phyloP scores from a whole-genome alignment of 92 coral and sea anemone species.

The Galaxea fascicularis region DNA sequence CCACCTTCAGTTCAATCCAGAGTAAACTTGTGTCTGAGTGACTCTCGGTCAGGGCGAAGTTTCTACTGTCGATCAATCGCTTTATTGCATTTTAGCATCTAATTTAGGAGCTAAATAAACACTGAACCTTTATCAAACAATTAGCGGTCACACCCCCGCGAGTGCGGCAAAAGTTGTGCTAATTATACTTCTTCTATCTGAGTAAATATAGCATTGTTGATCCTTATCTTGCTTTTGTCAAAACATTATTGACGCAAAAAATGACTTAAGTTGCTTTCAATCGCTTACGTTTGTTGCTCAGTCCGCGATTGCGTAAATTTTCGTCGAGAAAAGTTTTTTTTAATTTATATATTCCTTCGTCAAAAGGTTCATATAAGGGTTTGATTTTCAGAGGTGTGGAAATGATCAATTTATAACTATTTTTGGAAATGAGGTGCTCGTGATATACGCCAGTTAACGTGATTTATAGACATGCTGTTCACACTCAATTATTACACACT shows the following conservation, averaged over 20 bases:
- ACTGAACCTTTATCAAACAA: slow-evolving; percentile 18
- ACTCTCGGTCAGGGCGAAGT: background rate
- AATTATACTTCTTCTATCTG: background rate
- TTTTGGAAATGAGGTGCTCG: background rate
- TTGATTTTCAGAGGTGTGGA: background rate
- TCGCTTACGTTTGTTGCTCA: background rate
- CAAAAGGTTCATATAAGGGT: too few relatives aligned
- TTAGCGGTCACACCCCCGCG: slow-evolving; percentile 6
- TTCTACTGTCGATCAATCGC: background rate
- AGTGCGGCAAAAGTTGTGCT: background rate
- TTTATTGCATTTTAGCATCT: slow-evolving; percentile 20
- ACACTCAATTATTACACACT: too few relatives aligned
- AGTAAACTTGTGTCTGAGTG: background rate
- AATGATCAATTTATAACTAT: background rate
- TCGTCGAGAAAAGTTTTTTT: background rate
- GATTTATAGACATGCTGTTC: background rate
- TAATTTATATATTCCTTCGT: background rate
- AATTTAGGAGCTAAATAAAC: slow-evolving; percentile 43
- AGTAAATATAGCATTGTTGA: background rate
- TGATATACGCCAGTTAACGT: background rate
- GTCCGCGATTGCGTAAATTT: background rate
- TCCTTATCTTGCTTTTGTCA: background rate
- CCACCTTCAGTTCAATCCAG: background rate
- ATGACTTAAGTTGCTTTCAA: background rate
- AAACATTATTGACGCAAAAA: background rate